Conservation (phyloP, 2,113 vertebrate genomes). For the Orthochromis indermauri region DNA sequence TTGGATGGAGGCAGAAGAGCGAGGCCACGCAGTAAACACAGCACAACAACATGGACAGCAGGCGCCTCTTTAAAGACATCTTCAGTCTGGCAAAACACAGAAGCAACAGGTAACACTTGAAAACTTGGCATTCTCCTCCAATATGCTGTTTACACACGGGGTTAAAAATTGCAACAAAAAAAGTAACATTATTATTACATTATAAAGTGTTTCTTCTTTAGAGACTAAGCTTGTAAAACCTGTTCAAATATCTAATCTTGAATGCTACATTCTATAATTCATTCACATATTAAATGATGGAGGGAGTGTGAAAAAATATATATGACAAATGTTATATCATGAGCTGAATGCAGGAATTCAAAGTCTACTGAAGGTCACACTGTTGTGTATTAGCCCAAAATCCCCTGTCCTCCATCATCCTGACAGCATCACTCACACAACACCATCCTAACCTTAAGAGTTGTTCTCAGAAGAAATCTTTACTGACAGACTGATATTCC, state of each 20-base stretch:
- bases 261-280: not conserved
- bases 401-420: not conserved
- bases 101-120: not conserved
- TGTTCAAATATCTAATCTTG: not conserved
- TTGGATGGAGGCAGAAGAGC: slow-evolving; percentile 66
- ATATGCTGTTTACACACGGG: accelerated
- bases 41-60: slow-evolving; percentile 70
- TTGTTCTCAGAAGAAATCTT: not conserved
- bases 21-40: slow-evolving; percentile 69
- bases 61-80: slow-evolving; percentile 67
- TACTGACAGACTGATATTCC: not conserved
- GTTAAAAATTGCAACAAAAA: not conserved
- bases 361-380: not conserved
- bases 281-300: not conserved
- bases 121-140: not conserved
- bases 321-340: not conserved
- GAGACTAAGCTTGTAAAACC: not conserved
- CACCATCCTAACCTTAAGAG: slow-evolving; percentile 1
- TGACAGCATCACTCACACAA: not conserved
- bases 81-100: slow-evolving; percentile 21
- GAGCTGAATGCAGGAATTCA: not conserved
- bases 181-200: not conserved
- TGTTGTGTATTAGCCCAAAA: not conserved
- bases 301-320: not conserved
- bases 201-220: not conserved